Base-by-base conservation (phyloP, 2,113 vertebrate genomes). In the Pterocles gutturalis region DNA sequence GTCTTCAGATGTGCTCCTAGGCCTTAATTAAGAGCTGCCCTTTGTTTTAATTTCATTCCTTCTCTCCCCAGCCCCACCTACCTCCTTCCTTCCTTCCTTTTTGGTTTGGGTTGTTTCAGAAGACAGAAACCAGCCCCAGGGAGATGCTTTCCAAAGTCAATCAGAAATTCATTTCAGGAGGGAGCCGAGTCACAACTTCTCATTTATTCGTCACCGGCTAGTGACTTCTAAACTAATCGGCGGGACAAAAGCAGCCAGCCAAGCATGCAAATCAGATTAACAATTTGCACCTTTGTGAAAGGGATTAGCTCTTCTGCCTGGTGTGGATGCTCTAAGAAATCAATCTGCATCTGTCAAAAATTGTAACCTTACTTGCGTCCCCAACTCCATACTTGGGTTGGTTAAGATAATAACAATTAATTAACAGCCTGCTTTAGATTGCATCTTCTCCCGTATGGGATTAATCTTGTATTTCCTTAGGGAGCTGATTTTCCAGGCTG, bases 211-310 rank as follows among this genome's bases (percentile, higher is more conserved):
- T 96, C 81, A 61, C 73, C 1, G 8, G 83, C 73, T 90, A 82
- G 49, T 87, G 76, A 84, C 89, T 97, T 96, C 90, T 86, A 92
- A 96, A 88, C 90, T 76, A 89, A 97, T 89, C 85, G 34, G 81
- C 11, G 45, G 90, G 90, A 90, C 91, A 96, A 94, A 94, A 93
- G 80, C 85, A 96, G 93, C 51, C 94, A 92, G 79, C 45, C 94
- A 96, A 81, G 89, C 83, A 95, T 97, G 96, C 93, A 97, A 97
- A 98, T 97, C 91, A 97, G 96, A 96, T 97, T 97, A 95, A 94
- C 75, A 96, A 91, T 96, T 98, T 97, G 87, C 92, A 96, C 96
- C 96, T 97, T 96, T 94, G 61, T 90, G 89, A 92, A 95, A 97
- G 61, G 93, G 96, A 92, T 98, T 97, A 95, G 78, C 72, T 91